Conservation (phyloP, 2,797 vertebrate genomes). For the Diplodus puntazzo region DNA sequence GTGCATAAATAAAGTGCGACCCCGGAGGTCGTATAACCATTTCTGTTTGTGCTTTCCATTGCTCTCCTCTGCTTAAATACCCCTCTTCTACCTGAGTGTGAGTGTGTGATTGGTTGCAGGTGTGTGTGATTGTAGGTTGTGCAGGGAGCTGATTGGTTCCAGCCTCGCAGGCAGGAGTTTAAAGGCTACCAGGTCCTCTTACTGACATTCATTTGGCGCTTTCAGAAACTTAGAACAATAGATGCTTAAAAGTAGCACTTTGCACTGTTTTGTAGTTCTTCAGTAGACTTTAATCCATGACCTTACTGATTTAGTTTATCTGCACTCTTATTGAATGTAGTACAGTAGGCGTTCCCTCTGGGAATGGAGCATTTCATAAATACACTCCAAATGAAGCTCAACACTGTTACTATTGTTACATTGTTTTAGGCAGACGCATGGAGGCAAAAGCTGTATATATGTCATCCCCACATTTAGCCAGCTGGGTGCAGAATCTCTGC, state of each 20-base stretch:
- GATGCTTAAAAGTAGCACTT: background rate
- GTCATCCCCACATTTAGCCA: slow-evolving; percentile 67
- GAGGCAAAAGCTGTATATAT: slow-evolving; percentile 59
- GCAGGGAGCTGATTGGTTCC: too few species aligned
- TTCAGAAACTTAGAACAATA: background rate
- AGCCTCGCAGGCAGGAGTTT: too few species aligned
- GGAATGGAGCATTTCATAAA: slow-evolving; percentile 8
- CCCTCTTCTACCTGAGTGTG: too few species aligned
- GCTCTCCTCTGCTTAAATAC: too few species aligned
- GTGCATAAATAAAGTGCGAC: background rate
- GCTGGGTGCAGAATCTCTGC: background rate
- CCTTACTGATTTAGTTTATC: background rate
- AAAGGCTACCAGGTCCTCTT: background rate
- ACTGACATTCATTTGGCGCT: background rate
- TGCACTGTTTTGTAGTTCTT: background rate
- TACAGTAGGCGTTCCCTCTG: background rate
- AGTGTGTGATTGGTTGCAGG: too few species aligned
- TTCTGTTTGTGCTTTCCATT: too few species aligned
- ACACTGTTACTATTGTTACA: slow-evolving; percentile 60
- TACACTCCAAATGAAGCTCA: slow-evolving; percentile 26
- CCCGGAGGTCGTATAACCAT: too few species aligned
- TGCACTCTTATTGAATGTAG: background rate
- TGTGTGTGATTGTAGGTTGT: too few species aligned
- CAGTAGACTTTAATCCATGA: background rate
- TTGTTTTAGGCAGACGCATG: slow-evolving; percentile 56